phyloP scores from a whole-genome alignment of 2,113 vertebrate species.

The Bagarius yarrelli region DNA sequence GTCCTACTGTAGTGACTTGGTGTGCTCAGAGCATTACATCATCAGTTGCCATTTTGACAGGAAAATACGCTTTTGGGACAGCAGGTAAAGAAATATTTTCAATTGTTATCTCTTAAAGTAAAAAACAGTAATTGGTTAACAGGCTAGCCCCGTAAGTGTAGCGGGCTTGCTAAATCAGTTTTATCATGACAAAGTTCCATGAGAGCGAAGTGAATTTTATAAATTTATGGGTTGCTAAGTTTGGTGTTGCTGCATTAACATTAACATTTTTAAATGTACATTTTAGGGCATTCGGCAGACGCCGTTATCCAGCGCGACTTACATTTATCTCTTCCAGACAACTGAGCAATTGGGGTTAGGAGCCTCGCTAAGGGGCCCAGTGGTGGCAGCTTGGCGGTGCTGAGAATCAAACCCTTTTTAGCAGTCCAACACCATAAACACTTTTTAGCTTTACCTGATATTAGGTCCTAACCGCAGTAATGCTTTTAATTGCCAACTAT shows the following conservation, averaged over 20 bases:
- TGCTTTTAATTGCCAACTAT: too few species aligned
- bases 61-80: slow-evolving; percentile 86
- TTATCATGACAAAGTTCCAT: background rate
- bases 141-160: background rate
- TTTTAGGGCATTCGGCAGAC: too few species aligned
- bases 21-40: slow-evolving; percentile 77
- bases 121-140: background rate
- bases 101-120: background rate
- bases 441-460: too few species aligned
- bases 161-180: background rate
- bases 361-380: too few species aligned
- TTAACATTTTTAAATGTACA: too few species aligned
- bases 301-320: too few species aligned
- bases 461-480: too few species aligned
- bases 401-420: too few species aligned
- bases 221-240: background rate
- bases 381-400: too few species aligned
- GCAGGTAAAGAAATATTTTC: slow-evolving; percentile 68
- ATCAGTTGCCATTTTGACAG: slow-evolving; percentile 84
- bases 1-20: slow-evolving; percentile 84
- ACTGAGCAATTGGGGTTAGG: too few species aligned
- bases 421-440: too few species aligned
- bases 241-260: background rate
- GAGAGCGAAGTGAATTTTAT: background rate
- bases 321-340: too few species aligned